Evolutionary conservation across 2,113 vertebrate genomes (phyloP), one percentile per base, ranked within the genome.

Genomic region (Emydocephalus ijimae): DNA sequence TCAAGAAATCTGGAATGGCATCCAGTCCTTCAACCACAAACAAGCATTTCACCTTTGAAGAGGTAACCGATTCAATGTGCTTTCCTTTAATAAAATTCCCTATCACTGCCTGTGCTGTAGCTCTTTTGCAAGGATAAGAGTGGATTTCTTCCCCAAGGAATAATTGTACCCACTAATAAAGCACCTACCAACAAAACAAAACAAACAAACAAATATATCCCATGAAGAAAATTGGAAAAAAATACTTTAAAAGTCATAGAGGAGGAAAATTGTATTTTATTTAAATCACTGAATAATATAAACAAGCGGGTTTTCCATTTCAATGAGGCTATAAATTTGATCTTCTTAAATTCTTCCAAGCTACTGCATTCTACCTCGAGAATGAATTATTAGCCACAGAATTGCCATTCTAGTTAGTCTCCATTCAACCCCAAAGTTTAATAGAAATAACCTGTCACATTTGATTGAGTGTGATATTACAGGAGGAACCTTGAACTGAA

Each of bases 381-480:
- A 95, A 96, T 97, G 96, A 97, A 96, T 97, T 96, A 97, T 96
- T 96, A 96, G 96, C 96, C 95, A 94, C 95, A 94, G 92, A 95
- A 96, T 95, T 20, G 92, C 90, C 92, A 95, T 97, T 97, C 89
- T 96, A 96, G 95, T 98, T 98, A 97, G 96, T 97, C 95, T 97
- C 95, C 93, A 94, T 97, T 97, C 96, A 97, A 94, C 94, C 91
- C 93, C 95, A 97, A 97, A 97, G 96, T 97, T 97, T 97, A 97
- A 97, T 96, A 97, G 96, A 96, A 98, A 97, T 97, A 97, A 96
- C 94, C 96, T 97, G 96, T 96, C 95, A 4, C 48, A 93, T 97
- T 96, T 98, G 97, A 97, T 97, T 96, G 97, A 97, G 94, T 97
- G 95, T 95, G 96, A 96, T 97, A 97, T 97, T 96, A 94, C 95